Conservation (phyloP, 2,797 vertebrate species). For the Alcedo atthis region DNA sequence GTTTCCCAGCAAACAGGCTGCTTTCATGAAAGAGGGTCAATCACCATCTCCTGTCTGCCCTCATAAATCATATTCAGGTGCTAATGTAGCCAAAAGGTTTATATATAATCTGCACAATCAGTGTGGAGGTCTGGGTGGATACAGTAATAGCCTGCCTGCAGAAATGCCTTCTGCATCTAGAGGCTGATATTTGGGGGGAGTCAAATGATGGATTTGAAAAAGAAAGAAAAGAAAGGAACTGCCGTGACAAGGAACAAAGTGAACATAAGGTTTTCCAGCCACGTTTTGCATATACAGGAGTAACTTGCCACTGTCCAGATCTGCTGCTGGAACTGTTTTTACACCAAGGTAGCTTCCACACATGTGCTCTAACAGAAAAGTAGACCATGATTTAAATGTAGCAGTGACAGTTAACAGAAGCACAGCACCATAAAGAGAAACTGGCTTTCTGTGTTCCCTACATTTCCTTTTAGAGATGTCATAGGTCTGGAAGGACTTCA, state of each 20-base stretch:
- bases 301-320: constrained; percentile 31
- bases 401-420: constrained; percentile 14
- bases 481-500: background rate
- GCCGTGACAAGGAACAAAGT: constrained; percentile 25
- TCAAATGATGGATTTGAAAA: constrained; percentile 49
- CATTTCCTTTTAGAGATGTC: background rate
- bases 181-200: constrained; percentile 8
- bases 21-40: constrained; percentile 67
- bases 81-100: constrained; percentile 72
- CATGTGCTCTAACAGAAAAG: background rate
- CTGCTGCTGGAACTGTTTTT: background rate
- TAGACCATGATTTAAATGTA: background rate
- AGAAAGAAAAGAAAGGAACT: constrained; percentile 54
- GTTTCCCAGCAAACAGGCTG: constrained; percentile 67
- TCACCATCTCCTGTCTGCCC: constrained; percentile 62
- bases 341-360: background rate
- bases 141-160: constrained; percentile 34
- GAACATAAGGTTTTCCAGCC: constrained; percentile 1
- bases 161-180: constrained; percentile 22
- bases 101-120: constrained; percentile 63
- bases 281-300: background rate
- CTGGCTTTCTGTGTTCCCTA: background rate
- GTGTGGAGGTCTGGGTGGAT: constrained; percentile 13
- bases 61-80: constrained; percentile 77
- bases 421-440: background rate